These are phyloP conservation scores for Arctia plantaginis DNA, from an alignment of 2,888 invertebrate genomes.

Conservation along the genomic window DNA sequence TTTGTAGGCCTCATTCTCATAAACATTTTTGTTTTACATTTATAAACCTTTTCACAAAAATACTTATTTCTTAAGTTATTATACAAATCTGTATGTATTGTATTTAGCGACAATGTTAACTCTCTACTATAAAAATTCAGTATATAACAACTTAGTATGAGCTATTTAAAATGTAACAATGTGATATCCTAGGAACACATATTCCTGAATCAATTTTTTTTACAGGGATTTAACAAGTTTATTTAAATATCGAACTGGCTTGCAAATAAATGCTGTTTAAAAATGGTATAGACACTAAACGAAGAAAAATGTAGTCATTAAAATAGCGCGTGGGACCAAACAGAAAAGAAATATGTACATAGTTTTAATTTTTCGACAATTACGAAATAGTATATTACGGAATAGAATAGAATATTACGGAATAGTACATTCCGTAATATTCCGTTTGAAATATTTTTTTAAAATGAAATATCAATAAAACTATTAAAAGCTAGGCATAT, in stretches of 20 bases:
- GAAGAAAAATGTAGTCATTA: no score
- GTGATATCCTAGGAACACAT: neutral
- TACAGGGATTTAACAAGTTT: neutral
- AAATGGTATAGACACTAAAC: no score
- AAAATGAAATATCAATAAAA: no score
- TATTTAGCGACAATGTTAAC: neutral
- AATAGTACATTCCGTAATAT: no score
- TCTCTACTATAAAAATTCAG: neutral
- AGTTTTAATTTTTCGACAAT: neutral
- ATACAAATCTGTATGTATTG: neutral
- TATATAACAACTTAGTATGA: neutral
- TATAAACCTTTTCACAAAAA: no score
- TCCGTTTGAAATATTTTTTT: neutral
- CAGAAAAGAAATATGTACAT: neutral
- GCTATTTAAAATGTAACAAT: neutral
- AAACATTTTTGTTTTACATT: neutral
- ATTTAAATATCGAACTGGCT: neutral
- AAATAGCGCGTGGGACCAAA: no score
- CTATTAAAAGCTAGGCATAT: neutral
- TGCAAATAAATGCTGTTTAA: no score
- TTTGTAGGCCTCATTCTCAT: neutral
- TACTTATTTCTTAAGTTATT: neutral
- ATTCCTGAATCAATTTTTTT: neutral
- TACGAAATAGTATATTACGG: no score
- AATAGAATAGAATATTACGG: no score